Conservation (phyloP, 92 coral and sea anemone species). For the Actinernus sp. region DNA sequence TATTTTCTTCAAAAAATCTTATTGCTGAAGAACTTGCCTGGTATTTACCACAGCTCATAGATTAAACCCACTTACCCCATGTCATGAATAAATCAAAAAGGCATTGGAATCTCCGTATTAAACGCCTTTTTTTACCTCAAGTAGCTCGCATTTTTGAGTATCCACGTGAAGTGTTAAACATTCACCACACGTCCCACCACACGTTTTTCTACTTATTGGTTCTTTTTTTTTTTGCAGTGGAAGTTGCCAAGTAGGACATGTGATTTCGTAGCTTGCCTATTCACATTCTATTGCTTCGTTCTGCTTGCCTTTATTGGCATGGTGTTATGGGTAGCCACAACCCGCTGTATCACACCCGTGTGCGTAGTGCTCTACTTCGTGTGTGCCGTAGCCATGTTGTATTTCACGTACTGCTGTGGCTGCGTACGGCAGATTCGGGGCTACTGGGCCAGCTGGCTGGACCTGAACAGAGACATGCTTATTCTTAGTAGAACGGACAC, state of each 20-base stretch:
- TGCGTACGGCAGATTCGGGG: slow-evolving; percentile 48
- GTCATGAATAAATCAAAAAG: too few species aligned
- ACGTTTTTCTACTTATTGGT: too few species aligned
- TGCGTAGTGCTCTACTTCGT: slow-evolving; percentile 70
- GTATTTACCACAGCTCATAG: too few species aligned
- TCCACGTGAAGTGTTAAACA: too few species aligned
- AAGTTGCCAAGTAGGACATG: slow-evolving; percentile 53
- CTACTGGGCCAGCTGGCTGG: slow-evolving; percentile 54
- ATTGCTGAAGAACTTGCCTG: too few species aligned
- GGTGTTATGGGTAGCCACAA: slow-evolving; percentile 74
- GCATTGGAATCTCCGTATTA: too few species aligned
- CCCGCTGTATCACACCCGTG: slow-evolving; percentile 50
- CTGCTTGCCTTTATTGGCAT: slow-evolving; percentile 51
- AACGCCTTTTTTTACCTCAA: too few species aligned
- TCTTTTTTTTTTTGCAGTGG: slow-evolving; percentile 49
- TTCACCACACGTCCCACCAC: too few species aligned
- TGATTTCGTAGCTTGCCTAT: slow-evolving; percentile 57
- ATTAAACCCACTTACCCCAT: too few species aligned
- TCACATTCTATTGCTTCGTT: slow-evolving; percentile 57
- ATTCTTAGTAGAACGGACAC: slow-evolving; percentile 40
- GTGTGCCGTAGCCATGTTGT: slow-evolving; percentile 56
- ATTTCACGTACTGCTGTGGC: slow-evolving; percentile 77
- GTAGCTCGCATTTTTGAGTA: too few species aligned
- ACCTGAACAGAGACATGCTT: slow-evolving; percentile 51
- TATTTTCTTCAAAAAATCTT: too few species aligned